Conservation (phyloP, 2,888 invertebrate species). For the Rapana venosa region DNA sequence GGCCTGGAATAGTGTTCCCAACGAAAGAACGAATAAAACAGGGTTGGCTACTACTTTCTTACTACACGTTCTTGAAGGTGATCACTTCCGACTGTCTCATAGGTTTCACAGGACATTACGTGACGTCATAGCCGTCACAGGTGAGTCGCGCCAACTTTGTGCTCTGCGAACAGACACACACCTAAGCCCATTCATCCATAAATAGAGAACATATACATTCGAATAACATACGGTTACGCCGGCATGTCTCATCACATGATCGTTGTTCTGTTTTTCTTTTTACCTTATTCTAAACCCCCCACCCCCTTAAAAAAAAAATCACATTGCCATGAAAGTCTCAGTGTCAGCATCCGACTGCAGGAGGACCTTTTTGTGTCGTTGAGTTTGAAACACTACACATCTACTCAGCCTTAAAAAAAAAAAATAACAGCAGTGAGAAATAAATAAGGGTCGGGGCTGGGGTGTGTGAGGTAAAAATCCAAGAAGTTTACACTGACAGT, state of each 20-base stretch:
- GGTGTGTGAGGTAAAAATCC: no score
- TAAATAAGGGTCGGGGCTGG: no score
- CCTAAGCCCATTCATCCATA: background rate
- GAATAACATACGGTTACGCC: background rate
- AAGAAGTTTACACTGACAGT: no score
- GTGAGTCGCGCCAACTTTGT: background rate
- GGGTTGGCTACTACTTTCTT: no score
- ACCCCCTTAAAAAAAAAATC: no score
- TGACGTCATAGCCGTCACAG: conserved; percentile 15
- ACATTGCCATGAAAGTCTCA: no score
- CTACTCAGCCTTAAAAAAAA: no score
- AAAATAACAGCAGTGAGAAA: no score
- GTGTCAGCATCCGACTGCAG: no score
- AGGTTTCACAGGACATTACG: background rate
- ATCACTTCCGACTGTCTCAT: background rate
- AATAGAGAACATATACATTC: background rate
- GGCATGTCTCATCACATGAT: background rate
- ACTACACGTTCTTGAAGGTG: no score
- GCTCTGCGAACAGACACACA: background rate
- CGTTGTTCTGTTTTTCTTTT: background rate
- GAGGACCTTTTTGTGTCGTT: no score
- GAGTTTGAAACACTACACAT: no score
- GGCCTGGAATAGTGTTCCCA: background rate
- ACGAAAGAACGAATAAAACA: background rate
- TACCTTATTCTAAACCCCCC: background rate